These are phyloP conservation scores for Podargus strigoides DNA, from an alignment of 2,797 vertebrate species.

Conservation along the genomic window DNA sequence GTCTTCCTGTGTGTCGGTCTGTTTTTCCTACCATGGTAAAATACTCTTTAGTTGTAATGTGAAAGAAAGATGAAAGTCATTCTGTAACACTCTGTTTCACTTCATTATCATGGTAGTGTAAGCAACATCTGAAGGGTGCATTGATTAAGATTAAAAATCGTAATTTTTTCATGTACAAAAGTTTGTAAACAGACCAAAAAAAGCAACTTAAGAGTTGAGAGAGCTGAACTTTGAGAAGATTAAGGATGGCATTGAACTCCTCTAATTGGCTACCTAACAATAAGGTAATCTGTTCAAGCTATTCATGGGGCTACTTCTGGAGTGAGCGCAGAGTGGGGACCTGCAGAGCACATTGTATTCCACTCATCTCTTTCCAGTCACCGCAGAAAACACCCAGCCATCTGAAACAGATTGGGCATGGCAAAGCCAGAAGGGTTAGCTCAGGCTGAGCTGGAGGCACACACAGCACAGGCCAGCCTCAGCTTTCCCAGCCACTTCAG, in stretches of 20 bases:
- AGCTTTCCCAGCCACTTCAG: not conserved
- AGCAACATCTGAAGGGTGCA: not conserved
- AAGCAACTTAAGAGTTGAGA: not conserved
- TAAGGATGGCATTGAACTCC: not conserved
- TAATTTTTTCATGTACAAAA: not conserved
- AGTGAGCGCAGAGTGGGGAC: not conserved
- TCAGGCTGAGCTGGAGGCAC: not conserved
- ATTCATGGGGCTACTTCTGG: not conserved
- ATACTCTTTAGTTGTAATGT: not conserved
- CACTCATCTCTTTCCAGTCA: not conserved
- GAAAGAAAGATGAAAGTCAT: not conserved
- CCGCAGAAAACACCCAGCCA: not conserved
- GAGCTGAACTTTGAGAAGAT: not conserved
- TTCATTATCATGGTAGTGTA: not conserved
- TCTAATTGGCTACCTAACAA: not conserved
- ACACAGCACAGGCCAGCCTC: not conserved
- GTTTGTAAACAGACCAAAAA: not conserved
- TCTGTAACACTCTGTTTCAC: not conserved
- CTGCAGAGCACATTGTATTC: not conserved
- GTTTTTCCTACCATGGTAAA: not conserved
- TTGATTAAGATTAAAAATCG: not conserved
- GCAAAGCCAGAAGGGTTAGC: not conserved
- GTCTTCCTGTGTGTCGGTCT: not conserved
- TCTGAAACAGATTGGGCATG: accelerated
- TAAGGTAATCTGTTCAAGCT: not conserved